Evolutionary conservation across 2,888 invertebrate genomes (phyloP), one percentile per base, ranked within the genome.

Genomic region (Andricus quercusramuli): DNA sequence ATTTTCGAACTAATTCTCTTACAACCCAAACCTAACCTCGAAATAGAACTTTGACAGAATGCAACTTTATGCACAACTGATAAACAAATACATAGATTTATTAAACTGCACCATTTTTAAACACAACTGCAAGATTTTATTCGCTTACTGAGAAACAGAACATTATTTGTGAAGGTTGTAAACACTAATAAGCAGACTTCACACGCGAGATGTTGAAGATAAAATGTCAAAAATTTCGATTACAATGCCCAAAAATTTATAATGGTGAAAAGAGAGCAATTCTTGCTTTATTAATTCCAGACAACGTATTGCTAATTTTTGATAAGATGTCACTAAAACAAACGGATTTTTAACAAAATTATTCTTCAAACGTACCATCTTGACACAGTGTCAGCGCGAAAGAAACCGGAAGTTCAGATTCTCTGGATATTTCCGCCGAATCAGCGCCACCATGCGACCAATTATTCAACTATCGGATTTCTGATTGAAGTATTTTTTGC

Each of bases 291-390:
- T 20, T 17, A 51, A 20, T 20, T 9, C 3, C 15, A 51, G 3
- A 29, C 32, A 32, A 32, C 25, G 29, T 1, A 20, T 47, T 32
- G 47, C 20, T 51, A 11, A 70, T 51, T 51, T 70, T 29, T 11
- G 1, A 11, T 11, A 51, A 25, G 70, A 70, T 70, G 70, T 9
- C 29, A 47, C 51, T 11, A 17, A 41, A 74, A 78, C 77, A 29
- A 51, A 47, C 17, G 51, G 70, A 70, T 70, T 70, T 70, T 17
- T 25, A 1, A 70, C 3, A 8, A 51, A 51, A 70, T 51, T 32
- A 32, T 70, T 25, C 6, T 5, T 11, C 9, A 32, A 51, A 70
- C 70, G 20, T 47, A 70, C 70, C 70, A 70, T 70, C 70, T 70
- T 70, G 51, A 8, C 20, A 29, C 29, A 70, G 47, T 51, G 51